Base-by-base conservation (phyloP, 2,888 invertebrate species). In the Pogonocherus hispidulus region DNA sequence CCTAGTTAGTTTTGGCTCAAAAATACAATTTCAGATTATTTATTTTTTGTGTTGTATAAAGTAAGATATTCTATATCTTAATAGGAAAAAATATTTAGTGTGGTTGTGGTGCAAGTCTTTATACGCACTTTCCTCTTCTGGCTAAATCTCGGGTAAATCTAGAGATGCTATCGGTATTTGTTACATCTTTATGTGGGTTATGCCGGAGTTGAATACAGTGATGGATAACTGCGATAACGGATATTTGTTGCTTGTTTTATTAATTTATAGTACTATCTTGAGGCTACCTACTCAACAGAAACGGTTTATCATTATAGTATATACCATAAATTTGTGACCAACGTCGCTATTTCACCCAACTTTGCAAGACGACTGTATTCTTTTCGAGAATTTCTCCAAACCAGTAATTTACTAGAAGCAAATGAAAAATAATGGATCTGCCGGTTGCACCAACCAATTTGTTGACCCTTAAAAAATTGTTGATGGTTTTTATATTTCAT, bases 261-360 rank as follows among this genome's bases (percentile, higher is more conserved):
- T 69, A 71, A 75, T 76, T 76, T 73, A 73, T 73, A 71, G 69
- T 71, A 66, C 66, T 60, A 65, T 73, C 70, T 35, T 51, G n/a
- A 44, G 27, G 51, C 67, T 67, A 67, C 70, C 65, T 70, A 63
- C 65, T 60, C 55, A 27, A 52, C 20, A 41, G 41, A 63, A 44
- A 51, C 44, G 51, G 63, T 63, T 63, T 63, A 52, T 63, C 20
- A 51, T 44, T 22, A 18, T 20, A 11, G 18, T 9, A 41, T 22
- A 3, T 57, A 46, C 57, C n/a, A 59, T 59, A 59, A 46, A 59
- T 59, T 27, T 18, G 47, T 47, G 5, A 47, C 2, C 1, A 8
- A 8, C 1, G 5, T 46, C 18, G 8, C 4, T 27, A 27, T 27
- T 41, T 41, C 41, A 41, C 41, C 14, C 41, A 41, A 16, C 16